Evolutionary conservation across 2,888 invertebrate species (phyloP).

Genomic region (Hydropsyche betteni): DNA sequence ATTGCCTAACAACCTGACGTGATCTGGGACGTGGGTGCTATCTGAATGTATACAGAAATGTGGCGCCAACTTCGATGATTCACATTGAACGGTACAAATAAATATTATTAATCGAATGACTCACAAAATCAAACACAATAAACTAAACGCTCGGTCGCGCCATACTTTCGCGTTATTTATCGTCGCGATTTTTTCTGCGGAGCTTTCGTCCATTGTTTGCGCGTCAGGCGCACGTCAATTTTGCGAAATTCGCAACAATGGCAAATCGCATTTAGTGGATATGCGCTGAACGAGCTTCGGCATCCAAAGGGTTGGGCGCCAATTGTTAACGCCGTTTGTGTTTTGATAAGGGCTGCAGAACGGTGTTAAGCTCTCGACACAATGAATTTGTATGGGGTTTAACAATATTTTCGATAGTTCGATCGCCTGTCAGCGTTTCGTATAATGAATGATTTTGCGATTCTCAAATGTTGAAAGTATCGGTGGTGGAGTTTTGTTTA

Average conservation of each 20-base stretch:
- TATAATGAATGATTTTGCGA: no score
- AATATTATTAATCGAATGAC: no score
- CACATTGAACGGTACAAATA: constrained; percentile 1
- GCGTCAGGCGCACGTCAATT: background rate
- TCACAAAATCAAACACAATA: background rate
- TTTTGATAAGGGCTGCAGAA: no score
- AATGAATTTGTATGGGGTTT: no score
- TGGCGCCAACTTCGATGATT: constrained; percentile 29
- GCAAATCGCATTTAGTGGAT: constrained; percentile 13
- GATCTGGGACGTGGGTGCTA: constrained; percentile 15
- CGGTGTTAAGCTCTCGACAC: no score
- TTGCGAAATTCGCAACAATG: background rate
- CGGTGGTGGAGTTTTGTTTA: no score
- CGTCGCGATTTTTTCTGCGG: background rate
- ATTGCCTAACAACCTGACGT: background rate
- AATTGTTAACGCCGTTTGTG: background rate
- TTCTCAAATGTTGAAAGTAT: no score
- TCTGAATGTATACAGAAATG: constrained; percentile 21
- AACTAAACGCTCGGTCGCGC: background rate
- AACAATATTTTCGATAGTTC: no score
- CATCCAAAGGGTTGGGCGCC: background rate
- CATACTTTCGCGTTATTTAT: background rate
- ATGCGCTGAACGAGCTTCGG: background rate
- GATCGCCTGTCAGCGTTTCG: no score
- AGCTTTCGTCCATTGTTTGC: constrained; percentile 9